A percentile compares a stretch with the other conserved stretches of the same genome.
Evolutionary conservation across 2,113 vertebrate species (phyloP).

Genomic region (Blennius ocellaris): DNA sequence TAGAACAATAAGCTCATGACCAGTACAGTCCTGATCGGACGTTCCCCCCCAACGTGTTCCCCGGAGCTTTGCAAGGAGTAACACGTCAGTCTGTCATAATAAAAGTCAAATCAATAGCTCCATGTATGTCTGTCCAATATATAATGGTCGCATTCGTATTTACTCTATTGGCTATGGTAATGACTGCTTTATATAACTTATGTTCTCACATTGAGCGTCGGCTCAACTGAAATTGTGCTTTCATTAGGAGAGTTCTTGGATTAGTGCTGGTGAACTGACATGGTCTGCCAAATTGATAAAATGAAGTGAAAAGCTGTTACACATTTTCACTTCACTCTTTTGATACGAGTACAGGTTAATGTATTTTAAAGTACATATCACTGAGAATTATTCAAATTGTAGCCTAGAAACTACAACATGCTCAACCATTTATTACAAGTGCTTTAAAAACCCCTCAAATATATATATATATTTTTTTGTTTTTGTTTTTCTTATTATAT

Average conservation of each 20-base stretch:
- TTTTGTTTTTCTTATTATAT: conserved; percentile 58
- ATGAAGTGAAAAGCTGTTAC: not conserved
- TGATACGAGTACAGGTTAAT: not conserved
- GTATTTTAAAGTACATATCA: not conserved
- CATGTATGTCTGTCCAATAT: too few species aligned
- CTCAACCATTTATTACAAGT: not conserved
- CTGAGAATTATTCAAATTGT: not conserved
- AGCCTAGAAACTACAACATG: not conserved
- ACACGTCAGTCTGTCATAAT: too few species aligned
- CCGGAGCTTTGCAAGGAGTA: not conserved
- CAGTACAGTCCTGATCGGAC: conserved; percentile 55
- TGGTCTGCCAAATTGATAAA: not conserved
- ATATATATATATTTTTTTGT: conserved; percentile 2
- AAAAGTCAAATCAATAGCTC: too few species aligned
- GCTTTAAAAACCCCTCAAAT: not conserved
- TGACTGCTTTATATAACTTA: too few species aligned
- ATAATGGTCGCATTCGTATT: too few species aligned
- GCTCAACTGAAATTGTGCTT: too few species aligned
- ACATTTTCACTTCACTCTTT: conserved; percentile 9
- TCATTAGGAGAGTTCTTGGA: not conserved
- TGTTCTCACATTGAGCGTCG: too few species aligned
- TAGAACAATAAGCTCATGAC: conserved; percentile 75
- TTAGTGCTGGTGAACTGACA: not conserved
- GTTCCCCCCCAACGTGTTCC: conserved; percentile 26
- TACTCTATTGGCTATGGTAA: too few species aligned